Conservation (phyloP, 2,888 invertebrate genomes). For the Drosophila quasianomalipes region DNA sequence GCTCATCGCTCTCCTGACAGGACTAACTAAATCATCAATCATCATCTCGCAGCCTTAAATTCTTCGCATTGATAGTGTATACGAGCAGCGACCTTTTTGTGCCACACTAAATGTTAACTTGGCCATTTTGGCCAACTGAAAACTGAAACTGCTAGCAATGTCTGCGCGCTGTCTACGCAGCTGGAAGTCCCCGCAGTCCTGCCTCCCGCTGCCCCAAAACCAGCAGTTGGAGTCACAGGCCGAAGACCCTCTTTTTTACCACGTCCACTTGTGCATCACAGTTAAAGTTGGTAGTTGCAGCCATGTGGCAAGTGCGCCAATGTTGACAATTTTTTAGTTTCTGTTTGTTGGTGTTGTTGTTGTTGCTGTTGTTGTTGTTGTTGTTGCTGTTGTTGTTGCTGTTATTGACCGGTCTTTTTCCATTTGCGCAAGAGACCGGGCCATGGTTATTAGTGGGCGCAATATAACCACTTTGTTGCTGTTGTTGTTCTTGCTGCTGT, state of each 20-base stretch:
- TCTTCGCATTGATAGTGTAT: constrained; percentile 39
- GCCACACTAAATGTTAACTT: constrained; percentile 4
- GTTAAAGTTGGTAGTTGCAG: constrained; percentile 28
- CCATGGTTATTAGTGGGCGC: constrained; percentile 57
- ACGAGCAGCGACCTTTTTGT: constrained; percentile 27
- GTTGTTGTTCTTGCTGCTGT: constrained; percentile 12
- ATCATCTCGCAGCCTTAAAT: accelerated
- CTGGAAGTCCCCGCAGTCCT: constrained; percentile 61
- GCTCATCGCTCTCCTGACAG: no score
- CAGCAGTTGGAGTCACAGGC: constrained; percentile 12
- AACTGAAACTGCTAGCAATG: constrained; percentile 53
- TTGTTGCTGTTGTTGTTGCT: constrained; percentile 37
- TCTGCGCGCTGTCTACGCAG: constrained; percentile 77
- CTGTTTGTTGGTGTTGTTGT: constrained; percentile 30
- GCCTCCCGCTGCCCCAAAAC: neutral
- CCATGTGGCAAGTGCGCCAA: constrained; percentile 73
- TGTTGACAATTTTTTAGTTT: constrained; percentile 67
- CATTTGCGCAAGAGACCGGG: constrained; percentile 45
- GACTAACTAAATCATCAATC: neutral
- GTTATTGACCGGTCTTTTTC: constrained; percentile 54
- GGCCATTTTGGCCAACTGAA: constrained; percentile 51
- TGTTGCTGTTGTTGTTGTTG: constrained; percentile 26
- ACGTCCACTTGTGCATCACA: constrained; percentile 15
- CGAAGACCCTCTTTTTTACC: constrained; percentile 31
- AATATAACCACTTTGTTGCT: constrained; percentile 63